Percentiles rank a stretch among this genome's conserved stretches.
These are phyloP conservation scores for Orthosia gothica DNA, from an alignment of 2,888 invertebrate species.

Conservation along the genomic window DNA sequence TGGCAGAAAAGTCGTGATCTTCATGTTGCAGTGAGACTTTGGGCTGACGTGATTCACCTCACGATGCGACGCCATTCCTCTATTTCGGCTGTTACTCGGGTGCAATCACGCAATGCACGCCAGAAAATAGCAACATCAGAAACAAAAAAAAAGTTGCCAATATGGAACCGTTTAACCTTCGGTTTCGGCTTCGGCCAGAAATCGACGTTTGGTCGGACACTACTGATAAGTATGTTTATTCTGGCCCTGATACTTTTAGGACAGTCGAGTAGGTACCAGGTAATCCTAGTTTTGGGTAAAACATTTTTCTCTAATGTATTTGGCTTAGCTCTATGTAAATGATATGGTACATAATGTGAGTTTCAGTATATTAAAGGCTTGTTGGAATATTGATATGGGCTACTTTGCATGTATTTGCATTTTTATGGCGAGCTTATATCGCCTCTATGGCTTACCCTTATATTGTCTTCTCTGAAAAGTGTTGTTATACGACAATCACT, in stretches of 20 bases:
- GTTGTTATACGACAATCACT: too few relatives aligned
- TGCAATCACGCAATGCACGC: too few relatives aligned
- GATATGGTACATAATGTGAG: slow-evolving; percentile 39
- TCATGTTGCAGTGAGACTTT: too few relatives aligned
- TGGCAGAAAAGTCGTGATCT: too few relatives aligned
- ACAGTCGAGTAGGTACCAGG: slow-evolving; percentile 56
- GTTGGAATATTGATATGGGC: slow-evolving; percentile 31
- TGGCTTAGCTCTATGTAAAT: slow-evolving; percentile 43
- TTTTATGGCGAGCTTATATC: not conserved
- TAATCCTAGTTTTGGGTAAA: slow-evolving; percentile 69
- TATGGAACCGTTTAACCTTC: too few relatives aligned
- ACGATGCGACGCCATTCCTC: too few relatives aligned
- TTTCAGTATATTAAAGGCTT: slow-evolving; percentile 32
- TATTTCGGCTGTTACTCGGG: too few relatives aligned
- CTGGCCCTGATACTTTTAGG: slow-evolving; percentile 63
- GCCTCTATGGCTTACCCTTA: not conserved
- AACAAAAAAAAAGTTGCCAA: too few relatives aligned
- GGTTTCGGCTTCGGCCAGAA: too few relatives aligned
- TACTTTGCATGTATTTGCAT: slow-evolving; percentile 30
- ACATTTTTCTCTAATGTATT: slow-evolving; percentile 52
- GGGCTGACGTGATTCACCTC: too few relatives aligned
- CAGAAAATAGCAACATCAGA: too few relatives aligned
- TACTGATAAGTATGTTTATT: slow-evolving; percentile 71
- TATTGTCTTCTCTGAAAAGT: not conserved
- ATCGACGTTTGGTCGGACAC: too few relatives aligned